These are phyloP conservation scores for Pygoscelis antarcticus DNA, from an alignment of 2,113 vertebrate genomes.

Conservation along the genomic window DNA sequence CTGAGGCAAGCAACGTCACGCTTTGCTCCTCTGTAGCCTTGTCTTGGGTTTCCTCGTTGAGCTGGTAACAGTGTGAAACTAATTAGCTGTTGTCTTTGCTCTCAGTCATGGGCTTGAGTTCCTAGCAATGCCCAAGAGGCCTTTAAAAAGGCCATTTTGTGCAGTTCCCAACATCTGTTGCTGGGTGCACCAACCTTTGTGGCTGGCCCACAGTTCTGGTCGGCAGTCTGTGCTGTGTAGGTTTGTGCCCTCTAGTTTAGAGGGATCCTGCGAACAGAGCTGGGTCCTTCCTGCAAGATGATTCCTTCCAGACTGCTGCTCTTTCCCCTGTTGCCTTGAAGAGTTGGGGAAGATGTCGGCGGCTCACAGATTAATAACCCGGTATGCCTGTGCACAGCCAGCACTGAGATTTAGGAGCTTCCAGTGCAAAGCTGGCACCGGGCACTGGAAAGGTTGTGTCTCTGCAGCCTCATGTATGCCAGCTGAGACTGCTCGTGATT, in stretches of 20 bases:
- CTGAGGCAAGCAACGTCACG: neutral
- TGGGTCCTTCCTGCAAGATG: neutral
- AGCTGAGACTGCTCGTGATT: neutral
- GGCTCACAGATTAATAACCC: neutral
- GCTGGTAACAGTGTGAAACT: neutral
- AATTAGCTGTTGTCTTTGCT: neutral
- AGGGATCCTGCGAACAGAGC: neutral
- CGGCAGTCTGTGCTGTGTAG: rapidly evolving
- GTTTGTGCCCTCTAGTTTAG: neutral
- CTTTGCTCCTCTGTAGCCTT: neutral
- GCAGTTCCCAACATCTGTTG: neutral
- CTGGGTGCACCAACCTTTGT: neutral
- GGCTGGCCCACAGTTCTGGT: neutral
- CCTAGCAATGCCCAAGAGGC: neutral
- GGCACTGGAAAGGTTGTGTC: too few species aligned
- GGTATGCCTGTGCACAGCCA: rapidly evolving
- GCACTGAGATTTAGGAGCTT: neutral
- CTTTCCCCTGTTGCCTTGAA: neutral
- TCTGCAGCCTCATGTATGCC: rapidly evolving
- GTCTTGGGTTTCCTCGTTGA: neutral
- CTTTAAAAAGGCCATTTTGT: neutral
- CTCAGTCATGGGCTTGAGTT: neutral
- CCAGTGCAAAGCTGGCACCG: neutral
- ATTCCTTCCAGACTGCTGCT: neutral
- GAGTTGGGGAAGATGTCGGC: neutral